Conservation (phyloP, 2,888 invertebrate species). For the Drosophila peninsularis region DNA sequence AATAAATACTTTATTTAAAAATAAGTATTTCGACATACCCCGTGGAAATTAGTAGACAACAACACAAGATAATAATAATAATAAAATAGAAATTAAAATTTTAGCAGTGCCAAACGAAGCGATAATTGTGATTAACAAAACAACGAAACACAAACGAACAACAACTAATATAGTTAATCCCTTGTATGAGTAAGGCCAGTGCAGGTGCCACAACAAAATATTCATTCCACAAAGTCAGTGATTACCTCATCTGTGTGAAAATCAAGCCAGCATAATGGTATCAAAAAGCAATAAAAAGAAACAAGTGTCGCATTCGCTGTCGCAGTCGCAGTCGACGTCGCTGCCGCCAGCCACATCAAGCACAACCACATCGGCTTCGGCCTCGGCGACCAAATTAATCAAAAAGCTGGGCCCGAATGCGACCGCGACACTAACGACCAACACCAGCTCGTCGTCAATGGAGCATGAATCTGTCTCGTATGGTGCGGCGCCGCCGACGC, state of each 20-base stretch:
- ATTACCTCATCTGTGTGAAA: conserved; percentile 73
- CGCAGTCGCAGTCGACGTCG: conserved; percentile 24
- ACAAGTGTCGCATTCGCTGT: conserved; percentile 65
- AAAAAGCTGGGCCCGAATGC: conserved; percentile 72
- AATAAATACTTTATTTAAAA: conserved; percentile 67
- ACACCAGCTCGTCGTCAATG: conserved; percentile 69
- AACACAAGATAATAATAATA: conserved; percentile 20
- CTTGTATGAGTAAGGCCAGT: conserved; percentile 23
- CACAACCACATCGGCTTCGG: conserved; percentile 71
- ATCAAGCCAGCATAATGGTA: conserved; percentile 76
- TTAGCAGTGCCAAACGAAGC: conserved; percentile 49
- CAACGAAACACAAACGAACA: conserved; percentile 35
- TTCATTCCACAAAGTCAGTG: conserved; percentile 50
- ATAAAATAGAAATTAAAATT: conserved; percentile 9
- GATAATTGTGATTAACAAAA: conserved; percentile 67
- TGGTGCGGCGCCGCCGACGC: conserved; percentile 26
- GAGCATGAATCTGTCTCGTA: conserved; percentile 70
- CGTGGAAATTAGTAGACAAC: conserved; percentile 54
- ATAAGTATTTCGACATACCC: conserved; percentile 76
- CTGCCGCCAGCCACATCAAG: conserved; percentile 66
- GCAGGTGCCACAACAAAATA: conserved; percentile 37
- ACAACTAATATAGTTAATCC: conserved; percentile 26
- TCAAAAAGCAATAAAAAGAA: conserved; percentile 82
- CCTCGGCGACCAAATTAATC: conserved; percentile 72
- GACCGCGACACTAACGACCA: conserved; percentile 63